Evolutionary conservation across 2,797 vertebrate genomes (phyloP), one percentile per base, ranked within the genome.

Genomic region (Buceros bicornis): DNA sequence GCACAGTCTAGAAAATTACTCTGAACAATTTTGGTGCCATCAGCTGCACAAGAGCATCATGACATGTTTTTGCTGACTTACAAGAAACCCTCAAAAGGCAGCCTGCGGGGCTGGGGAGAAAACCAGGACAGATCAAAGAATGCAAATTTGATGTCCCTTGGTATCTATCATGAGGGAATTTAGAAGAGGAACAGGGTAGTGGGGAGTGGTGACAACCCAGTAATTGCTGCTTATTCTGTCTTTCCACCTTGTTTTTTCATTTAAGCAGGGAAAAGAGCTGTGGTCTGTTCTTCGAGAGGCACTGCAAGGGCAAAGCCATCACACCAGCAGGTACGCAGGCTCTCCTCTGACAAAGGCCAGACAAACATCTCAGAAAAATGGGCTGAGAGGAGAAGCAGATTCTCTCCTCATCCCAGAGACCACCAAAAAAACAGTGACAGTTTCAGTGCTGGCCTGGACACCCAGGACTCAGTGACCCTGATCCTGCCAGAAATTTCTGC

Each of bases 381-480:
- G 29, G 24, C 16, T 26, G 56, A n/a, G 25, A 18, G 13, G 62
- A 25, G 45, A 67, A 9, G 5, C 12, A 45, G n/a, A 73, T 37
- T 28, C 61, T 53, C n/a, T 42, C 35, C n/a, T 73, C 31, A 37
- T 28, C n/a, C 16, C 29, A 42, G 15, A 50, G 43, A 61, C 47
- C 6, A 50, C 19, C 43, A 57, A 40, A 61, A 62, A 80, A 40
- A 47, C 79, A 88, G 58, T 58, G 91, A 48, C 76, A 93, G 89
- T 50, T 82, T 95, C 95, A 85, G 10, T 92, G 66, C n/a, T 74
- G 85, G 80, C 87, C 87, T 86, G 60, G 62, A 53, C 18, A 57
- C 33, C 18, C 89, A 93, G 67, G 29, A 70, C 48, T 42, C 33
- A 11, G 60, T 16, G 71, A 91, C 26, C 54, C 54, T 80, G 47